Base-by-base conservation (phyloP, 35 echinoderm and acorn worm genomes). In the Apostichopus parvimensis region DNA sequence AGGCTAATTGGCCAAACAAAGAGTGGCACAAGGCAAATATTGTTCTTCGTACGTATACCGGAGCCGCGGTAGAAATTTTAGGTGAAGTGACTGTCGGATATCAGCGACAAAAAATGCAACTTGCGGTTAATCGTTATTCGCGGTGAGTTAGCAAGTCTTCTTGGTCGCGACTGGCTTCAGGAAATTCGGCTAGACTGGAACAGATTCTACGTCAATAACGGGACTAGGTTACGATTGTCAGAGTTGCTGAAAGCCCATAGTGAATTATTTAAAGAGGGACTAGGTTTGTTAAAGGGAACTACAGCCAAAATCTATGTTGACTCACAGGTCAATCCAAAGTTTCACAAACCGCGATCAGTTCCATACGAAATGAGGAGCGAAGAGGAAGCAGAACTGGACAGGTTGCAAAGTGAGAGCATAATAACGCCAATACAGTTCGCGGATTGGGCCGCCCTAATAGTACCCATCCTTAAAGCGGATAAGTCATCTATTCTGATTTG, bases 131-230 rank as follows among this genome's bases (percentile, higher is more conserved):
- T 90, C 7, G 57, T 91, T 12, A 56, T 91, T 56, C 73, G 73
- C 8, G 73, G 90, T 25, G 79, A 60, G 8, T 52, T 73, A 79
- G 45, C 90, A 23, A 79, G 52, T 23, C 60, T 91, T 20, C 23
- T 91, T 24, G 90, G 90, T 8, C 60, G 90, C n/a, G 90, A 91
- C 57, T 91, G 90, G 77, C 90, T 91, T 12, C n/a, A 83, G 21
- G 54, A 83, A 53, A 56, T 92, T 17, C 8, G 72, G n/a, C 13
- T 92, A 55, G 55, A 92, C 57, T 92, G 79, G 91, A 10, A 55
- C 25, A 91, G 13, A 1, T 80, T 64, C 15, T 65, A 83, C 6
- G 10, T 45, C 6, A 62, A 65, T 24, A 24, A 82, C 10, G 7
- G 1, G 6, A 91, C 53, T 6, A 26, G 73, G 2, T 7, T n/a